Evolutionary conservation across 2,888 invertebrate species (phyloP).

Genomic region (Megalurothrips usitatus): DNA sequence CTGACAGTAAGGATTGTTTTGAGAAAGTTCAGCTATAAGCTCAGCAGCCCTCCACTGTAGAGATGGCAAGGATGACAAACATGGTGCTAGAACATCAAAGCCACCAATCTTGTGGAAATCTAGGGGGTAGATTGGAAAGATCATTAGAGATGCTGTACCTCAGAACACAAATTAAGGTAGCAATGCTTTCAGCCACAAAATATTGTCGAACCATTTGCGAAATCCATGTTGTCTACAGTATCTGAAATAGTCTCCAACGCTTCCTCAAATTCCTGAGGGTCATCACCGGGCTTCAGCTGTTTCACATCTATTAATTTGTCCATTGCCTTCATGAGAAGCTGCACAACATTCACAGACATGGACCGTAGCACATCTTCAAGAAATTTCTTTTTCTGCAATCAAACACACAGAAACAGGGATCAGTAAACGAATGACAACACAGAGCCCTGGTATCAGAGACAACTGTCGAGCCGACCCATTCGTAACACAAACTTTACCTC

Average conservation of each 20-base stretch:
- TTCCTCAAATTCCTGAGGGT: conserved; percentile 55
- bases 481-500: conserved; percentile 49
- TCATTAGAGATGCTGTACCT: no score
- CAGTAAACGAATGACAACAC: not conserved
- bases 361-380: conserved; percentile 65
- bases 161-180: no score
- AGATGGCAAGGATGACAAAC: conserved; percentile 58
- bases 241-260: conserved; percentile 66
- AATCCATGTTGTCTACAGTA: conserved; percentile 69
- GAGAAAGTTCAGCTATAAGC: conserved; percentile 71
- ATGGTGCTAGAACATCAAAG: conserved; percentile 63
- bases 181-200: no score
- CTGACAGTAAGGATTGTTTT: conserved; percentile 84
- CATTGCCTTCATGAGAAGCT: conserved; percentile 61
- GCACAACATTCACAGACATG: conserved; percentile 64
- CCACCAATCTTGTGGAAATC: conserved; percentile 84
- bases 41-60: conserved; percentile 62
- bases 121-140: conserved; percentile 42
- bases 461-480: not conserved
- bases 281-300: conserved; percentile 50
- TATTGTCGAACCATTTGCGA: conserved; percentile 62
- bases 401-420: not conserved
- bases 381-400: conserved; percentile 62
- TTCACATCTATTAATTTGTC: conserved; percentile 53
- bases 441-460: not conserved